These are phyloP conservation scores for Chloroclystis v-ata DNA, from an alignment of 2,888 invertebrate species.

Conservation along the genomic window DNA sequence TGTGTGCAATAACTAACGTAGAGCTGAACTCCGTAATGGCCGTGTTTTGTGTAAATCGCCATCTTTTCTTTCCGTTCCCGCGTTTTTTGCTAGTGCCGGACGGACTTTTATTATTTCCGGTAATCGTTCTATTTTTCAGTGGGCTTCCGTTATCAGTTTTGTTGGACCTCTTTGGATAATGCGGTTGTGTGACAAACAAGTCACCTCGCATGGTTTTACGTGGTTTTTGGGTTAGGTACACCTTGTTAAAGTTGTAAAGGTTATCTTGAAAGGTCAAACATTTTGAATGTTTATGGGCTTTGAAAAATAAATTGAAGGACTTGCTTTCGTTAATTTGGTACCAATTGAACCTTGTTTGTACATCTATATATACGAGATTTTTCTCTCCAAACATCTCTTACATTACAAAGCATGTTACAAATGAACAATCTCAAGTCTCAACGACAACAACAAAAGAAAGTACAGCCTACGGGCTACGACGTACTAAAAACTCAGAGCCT, in stretches of 20 bases:
- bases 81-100: slow-evolving; percentile 28
- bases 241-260: no score
- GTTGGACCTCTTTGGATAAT: not conserved
- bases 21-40: slow-evolving; percentile 50
- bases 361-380: no score
- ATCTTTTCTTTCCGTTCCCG: slow-evolving; percentile 48
- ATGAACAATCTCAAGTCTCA: not conserved
- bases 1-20: slow-evolving; percentile 49
- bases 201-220: no score
- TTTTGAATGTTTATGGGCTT: no score
- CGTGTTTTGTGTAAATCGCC: slow-evolving; percentile 44
- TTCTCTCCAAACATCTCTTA: no score
- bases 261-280: no score
- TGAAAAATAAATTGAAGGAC: no score
- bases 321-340: no score
- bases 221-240: no score
- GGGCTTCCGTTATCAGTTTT: slow-evolving; percentile 3
- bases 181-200: not conserved
- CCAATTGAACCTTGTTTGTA: no score
- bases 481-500: not conserved
- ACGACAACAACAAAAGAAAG: not conserved
- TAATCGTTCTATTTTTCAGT: slow-evolving; percentile 3
- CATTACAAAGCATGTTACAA: no score
- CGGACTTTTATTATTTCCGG: slow-evolving; percentile 11
- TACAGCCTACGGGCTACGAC: not conserved